Evolutionary conservation across 2,888 invertebrate genomes (phyloP).

Genomic region (Epistrophe eligans): DNA sequence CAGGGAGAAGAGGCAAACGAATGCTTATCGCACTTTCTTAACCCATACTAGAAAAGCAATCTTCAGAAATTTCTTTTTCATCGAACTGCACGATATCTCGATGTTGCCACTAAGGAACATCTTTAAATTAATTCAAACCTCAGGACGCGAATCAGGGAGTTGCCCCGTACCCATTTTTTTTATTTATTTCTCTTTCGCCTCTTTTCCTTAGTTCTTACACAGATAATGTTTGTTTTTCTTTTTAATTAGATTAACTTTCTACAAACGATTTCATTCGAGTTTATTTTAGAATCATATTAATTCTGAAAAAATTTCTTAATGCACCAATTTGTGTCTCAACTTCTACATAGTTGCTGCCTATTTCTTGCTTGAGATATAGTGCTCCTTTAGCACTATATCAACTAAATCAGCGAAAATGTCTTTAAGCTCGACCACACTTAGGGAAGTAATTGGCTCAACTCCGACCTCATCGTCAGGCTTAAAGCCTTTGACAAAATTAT

Average conservation of each 20-base stretch:
- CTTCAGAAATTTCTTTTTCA: too few relatives aligned
- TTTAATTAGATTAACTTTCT: constrained; percentile 18
- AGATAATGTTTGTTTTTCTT: background rate
- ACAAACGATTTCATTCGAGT: constrained; percentile 15
- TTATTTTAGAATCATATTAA: background rate
- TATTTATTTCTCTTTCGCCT: too few relatives aligned
- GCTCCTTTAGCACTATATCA: constrained; percentile 82
- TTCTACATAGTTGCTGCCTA: constrained; percentile 24
- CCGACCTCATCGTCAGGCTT: constrained; percentile 87
- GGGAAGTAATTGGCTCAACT: constrained; percentile 81
- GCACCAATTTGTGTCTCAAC: constrained; percentile 3
- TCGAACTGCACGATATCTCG: too few relatives aligned
- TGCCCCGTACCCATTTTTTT: too few relatives aligned
- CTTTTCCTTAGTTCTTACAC: too few relatives aligned
- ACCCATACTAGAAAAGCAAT: too few relatives aligned
- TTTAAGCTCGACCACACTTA: constrained; percentile 81
- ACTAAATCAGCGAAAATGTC: constrained; percentile 79
- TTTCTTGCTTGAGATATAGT: constrained; percentile 81
- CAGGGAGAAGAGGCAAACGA: too few relatives aligned
- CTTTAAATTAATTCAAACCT: too few relatives aligned
- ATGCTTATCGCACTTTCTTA: too few relatives aligned
- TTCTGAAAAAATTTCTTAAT: constrained; percentile 4
- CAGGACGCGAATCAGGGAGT: too few relatives aligned
- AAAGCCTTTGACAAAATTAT: constrained; percentile 89
- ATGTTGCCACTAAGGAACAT: too few relatives aligned